Evolutionary conservation across 2,797 vertebrate genomes (phyloP), one percentile per base, ranked within the genome.

Genomic region (Neolamprologus multifasciatus): DNA sequence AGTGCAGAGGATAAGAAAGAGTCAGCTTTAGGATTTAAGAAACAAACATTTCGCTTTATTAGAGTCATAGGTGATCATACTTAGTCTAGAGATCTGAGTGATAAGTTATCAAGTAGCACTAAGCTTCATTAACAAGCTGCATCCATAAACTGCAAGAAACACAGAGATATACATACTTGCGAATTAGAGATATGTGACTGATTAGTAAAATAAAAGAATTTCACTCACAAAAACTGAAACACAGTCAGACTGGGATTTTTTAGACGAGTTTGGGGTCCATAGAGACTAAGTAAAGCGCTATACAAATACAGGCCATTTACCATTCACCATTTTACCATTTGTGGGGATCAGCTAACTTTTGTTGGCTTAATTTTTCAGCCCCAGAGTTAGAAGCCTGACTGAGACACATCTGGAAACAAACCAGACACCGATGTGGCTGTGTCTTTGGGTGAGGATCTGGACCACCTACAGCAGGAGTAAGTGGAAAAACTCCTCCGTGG

Each of bases 401-500:
- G 23, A 23, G 23, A 23, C 23, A 23, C 23, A 23, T 23, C 23
- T 23, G 23, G 23, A 23, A 23, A 23, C 23, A 23, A 23, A 23
- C 23, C 40, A 43, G 69, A 74, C 23, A 48, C 23, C 0, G 2
- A 7, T 45, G 14, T 1, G 40, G 2, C 40, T 74, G 69, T 48
- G 40, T 2, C 14, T 71, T 43, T 7, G 8, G 38, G 13, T 69
- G 38, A 69, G 21, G 40, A 71, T 71, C 3, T 69, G 38, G 67
- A 29, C 3, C 0, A 71, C 4, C 40, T 45, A 26, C 21, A 71
- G 67, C 9, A 74, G 36, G 14, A 45, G 23, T 29, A 48, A 48
- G 23, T 74, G 23, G 23, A 26, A 26, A 4, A 26, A 26, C 26
- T 26, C 23, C 0, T 67, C 33, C 1, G 19, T 0, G 5, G 13